Base-by-base conservation (phyloP, 2,888 invertebrate genomes). In the Hecatera dysodea region DNA sequence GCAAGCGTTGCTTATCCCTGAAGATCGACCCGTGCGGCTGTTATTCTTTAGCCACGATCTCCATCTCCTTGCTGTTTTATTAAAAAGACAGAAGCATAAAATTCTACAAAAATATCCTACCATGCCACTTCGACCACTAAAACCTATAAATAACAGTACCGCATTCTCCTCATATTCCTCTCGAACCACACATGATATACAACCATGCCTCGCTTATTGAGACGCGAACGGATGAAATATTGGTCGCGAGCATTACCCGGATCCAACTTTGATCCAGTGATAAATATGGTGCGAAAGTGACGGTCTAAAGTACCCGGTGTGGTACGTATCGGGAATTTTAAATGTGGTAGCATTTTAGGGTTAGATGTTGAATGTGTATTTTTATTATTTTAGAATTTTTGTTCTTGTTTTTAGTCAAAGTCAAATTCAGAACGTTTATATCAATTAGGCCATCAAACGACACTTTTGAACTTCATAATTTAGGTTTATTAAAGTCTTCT, bases 221-320 rank as follows among this genome's bases (percentile, higher is more conserved):
- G 93, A 92, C 90, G 90, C 87, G 89, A 86, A 87, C 86, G 86
- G 84, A 92, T 94, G 93, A 94, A 88, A 93, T 93, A 93, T 94
- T 87, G 91, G 88, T 68, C 78, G 80, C 76, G 73, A 64, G 85
- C 80, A 85, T 85, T 85, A 85, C 72, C 84, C 81, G 77, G 80
- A 86, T 81, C 86, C 86, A 79, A 75, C 81, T 78, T 84, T 91
- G 91, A 94, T 92, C 94, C 93, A 88, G 90, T 94, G 94, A 94
- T 93, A 91, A 93, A 94, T 94, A 89, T 88, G 87, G 87, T 88
- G 89, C 81, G 91, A 89, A 90, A 90, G 90, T 86, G 88, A 83
- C 87, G 81, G 85, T 80, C 83, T 86, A 87, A 86, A 80, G 73
- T 80, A 81, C 82, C 82, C 81, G 71, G 67, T 53, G 72, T 27